A percentile compares a stretch with the other conserved stretches of the same genome.
phyloP scores from a whole-genome alignment of 2,113 vertebrate genomes.

The Anser cygnoides region DNA sequence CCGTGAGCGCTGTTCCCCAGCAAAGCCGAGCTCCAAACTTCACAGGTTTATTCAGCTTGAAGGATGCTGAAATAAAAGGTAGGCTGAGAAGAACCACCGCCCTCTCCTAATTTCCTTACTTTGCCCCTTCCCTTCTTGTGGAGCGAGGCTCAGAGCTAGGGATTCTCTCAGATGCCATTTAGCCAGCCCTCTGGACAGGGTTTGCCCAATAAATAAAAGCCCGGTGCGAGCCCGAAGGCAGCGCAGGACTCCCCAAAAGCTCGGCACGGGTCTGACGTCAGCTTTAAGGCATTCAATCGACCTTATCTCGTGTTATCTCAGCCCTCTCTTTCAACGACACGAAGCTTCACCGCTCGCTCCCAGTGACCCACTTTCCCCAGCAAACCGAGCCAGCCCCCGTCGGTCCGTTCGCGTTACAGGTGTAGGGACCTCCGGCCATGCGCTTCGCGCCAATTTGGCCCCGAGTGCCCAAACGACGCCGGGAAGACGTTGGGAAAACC shows the following conservation, averaged over 20 bases:
- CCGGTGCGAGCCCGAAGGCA: fast-evolving
- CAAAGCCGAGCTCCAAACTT: not conserved
- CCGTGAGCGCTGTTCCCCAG: not conserved
- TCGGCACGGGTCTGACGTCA: fast-evolving
- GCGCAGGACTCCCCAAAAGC: fast-evolving
- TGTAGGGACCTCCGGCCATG: not conserved
- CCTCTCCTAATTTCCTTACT: not conserved
- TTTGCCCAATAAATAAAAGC: not conserved
- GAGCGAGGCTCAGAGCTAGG: not conserved
- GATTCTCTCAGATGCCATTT: not conserved
- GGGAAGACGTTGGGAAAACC: fast-evolving
- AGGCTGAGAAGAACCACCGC: fast-evolving
- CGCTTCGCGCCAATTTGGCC: not conserved
- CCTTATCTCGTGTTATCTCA: not conserved
- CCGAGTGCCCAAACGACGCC: fast-evolving
- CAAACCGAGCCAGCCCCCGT: not conserved
- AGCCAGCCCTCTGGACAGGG: too few relatives aligned
- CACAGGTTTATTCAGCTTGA: fast-evolving
- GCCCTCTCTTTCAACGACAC: constrained; percentile 17
- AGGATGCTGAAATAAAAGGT: not conserved
- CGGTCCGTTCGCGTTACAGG: not conserved
- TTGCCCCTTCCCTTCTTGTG: not conserved
- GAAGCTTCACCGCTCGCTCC: not conserved
- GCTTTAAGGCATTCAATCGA: not conserved
- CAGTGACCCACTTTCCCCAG: constrained; percentile 6